Percentiles rank a stretch among this genome's conserved stretches.
These are phyloP conservation scores for Riparia riparia DNA, from an alignment of 2,113 vertebrate genomes.

Conservation along the genomic window DNA sequence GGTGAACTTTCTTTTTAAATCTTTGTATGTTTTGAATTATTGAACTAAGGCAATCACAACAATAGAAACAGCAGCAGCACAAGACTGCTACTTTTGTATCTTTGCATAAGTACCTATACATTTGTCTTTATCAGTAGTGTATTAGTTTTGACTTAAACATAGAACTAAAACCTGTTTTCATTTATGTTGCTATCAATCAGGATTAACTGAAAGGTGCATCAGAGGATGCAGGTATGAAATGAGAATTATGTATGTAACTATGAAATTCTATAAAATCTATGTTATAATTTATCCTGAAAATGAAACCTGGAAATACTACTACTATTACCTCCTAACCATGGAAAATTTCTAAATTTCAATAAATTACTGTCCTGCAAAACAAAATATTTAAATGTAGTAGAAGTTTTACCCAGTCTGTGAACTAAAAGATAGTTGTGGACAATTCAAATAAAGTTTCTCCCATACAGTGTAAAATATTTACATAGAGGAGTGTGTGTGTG, in stretches of 20 bases:
- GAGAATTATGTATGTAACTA: not conserved
- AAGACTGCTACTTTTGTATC: not conserved
- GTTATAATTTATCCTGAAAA: not conserved
- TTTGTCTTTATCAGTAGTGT: not conserved
- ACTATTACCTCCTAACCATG: not conserved
- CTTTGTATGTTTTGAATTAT: not conserved
- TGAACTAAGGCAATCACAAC: not conserved
- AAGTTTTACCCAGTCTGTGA: not conserved
- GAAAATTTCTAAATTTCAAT: not conserved
- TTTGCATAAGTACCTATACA: not conserved
- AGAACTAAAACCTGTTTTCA: not conserved
- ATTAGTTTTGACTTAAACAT: not conserved
- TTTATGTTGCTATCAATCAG: not conserved
- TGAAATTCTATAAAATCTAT: not conserved
- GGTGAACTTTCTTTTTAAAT: not conserved
- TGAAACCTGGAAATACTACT: not conserved
- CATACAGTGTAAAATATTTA: not conserved
- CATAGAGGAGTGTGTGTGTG: not conserved
- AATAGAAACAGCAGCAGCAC: not conserved
- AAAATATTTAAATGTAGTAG: not conserved
- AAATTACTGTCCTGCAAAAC: not conserved
- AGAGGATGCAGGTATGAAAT: not conserved
- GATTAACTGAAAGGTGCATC: not conserved
- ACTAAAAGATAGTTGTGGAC: not conserved
- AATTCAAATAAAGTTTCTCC: not conserved